Conservation (phyloP, 2,113 vertebrate species). For the Scortum barcoo region DNA sequence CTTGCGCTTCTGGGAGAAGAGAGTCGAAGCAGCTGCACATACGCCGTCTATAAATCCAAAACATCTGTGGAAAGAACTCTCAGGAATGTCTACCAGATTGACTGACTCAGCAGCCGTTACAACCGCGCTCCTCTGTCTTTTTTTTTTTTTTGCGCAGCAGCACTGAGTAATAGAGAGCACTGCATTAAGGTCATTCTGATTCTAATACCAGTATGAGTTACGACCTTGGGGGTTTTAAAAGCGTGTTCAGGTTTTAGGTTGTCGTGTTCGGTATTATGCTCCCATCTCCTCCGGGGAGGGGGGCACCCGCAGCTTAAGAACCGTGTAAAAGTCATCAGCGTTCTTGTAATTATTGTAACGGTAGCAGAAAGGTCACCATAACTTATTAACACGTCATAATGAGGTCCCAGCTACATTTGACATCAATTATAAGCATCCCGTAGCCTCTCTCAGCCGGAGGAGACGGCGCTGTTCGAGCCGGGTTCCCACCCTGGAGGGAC, state of each 20-base stretch:
- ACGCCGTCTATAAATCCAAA: constrained; percentile 66
- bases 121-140: constrained; percentile 20
- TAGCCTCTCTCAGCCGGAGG: constrained; percentile 40
- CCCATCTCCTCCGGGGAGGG: constrained; percentile 38
- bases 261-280: constrained; percentile 60
- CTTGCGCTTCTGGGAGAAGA: constrained; percentile 31
- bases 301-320: constrained; percentile 55
- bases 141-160: constrained; percentile 15
- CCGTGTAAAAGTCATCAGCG: constrained; percentile 70
- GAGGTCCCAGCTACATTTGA: constrained; percentile 68
- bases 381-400: constrained; percentile 79
- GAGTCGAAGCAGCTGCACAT: constrained; percentile 51
- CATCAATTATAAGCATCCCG: constrained; percentile 71
- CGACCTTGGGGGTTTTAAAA: constrained; percentile 59
- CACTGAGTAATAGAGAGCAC: constrained; percentile 13
- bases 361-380: constrained; percentile 67
- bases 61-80: constrained; percentile 74
- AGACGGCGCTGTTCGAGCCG: constrained; percentile 6
- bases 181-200: constrained; percentile 31
- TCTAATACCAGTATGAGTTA: constrained; percentile 22
- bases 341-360: constrained; percentile 74
- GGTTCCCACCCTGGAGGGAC: constrained; percentile 31
- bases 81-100: constrained; percentile 57
- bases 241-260: constrained; percentile 50
- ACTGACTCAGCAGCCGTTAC: constrained; percentile 71